Percentiles rank a stretch among this genome's conserved stretches.
Conservation (phyloP, 2,888 invertebrate species). For the Heliconius sara region DNA sequence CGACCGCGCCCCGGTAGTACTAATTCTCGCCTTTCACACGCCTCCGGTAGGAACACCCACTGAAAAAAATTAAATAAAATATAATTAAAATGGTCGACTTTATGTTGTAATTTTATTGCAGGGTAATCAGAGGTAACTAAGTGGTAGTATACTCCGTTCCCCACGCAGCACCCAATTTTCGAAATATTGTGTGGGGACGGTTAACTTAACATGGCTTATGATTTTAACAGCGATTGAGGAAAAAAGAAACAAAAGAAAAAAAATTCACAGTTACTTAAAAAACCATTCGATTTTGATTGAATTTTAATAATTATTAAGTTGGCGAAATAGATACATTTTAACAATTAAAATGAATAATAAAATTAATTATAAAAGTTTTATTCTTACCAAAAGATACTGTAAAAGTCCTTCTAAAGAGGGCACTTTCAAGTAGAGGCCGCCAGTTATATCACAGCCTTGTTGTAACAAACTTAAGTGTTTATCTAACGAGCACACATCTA, state of each 20-base stretch:
- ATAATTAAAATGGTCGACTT: no score
- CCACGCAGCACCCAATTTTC: no score
- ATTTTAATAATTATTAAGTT: no score
- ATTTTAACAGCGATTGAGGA: no score
- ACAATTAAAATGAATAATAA: neutral
- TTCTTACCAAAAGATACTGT: conserved; percentile 91
- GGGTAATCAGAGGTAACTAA: no score
- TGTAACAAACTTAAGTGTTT: conserved; percentile 95
- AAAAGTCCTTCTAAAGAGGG: conserved; percentile 93
- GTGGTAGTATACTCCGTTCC: no score
- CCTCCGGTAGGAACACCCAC: conserved; percentile 97
- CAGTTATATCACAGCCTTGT: conserved; percentile 98
- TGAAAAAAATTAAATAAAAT: conserved; percentile 61
- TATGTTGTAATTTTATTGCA: no score
- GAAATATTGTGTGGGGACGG: no score
- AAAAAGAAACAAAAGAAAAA: no score
- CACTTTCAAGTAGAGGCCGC: conserved; percentile 94
- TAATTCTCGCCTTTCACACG: conserved; percentile 89
- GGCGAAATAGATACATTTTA: neutral
- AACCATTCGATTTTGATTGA: no score
- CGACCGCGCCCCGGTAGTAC: conserved; percentile 94
- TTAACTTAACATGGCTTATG: no score
- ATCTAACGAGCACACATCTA: conserved; percentile 97
- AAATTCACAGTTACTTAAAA: no score
- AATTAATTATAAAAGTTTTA: neutral